Base-by-base conservation (phyloP, 2,113 vertebrate genomes). In the Anguilla japonica region DNA sequence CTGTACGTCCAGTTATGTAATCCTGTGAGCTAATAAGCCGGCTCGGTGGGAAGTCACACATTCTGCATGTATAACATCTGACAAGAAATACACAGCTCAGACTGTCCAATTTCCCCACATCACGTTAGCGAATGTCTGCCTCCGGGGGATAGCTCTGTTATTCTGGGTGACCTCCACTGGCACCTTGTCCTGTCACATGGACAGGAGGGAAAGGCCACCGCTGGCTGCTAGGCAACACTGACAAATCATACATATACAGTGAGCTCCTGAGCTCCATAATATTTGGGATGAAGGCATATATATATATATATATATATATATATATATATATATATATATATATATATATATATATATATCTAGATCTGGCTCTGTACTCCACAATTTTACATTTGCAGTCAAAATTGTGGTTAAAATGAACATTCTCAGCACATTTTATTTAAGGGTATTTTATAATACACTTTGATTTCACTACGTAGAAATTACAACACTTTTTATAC, bases 101-200 rank as follows among this genome's bases (percentile, higher is more conserved):
- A 40, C 56, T 60, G 56, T 40, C 50, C 56, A 83, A 83, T 83
- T 83, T 83, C 81, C 50, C 83, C n/a, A 63, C 53, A 60, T 57
- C 57, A 84, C 83, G 26, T 71, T 57, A 41, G 63, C 20, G 39
- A 71, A 8, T 75, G 16, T 7, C 14, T n/a, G 41, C 22, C 82
- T 63, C 53, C 22, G 20, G 39, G 83, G 41, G 83, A 41, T 16
- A n/a, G 16, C 40, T 67, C 57, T 43, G 41, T 84, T 57, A 39
- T 63, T 60, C 82, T 67, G 60, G 83, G 40, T 84, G 41, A 84
- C 83, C 83, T 84, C 41, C 20, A 75, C 41, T n/a, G 83, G 83
- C 63, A 14, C 18, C 22, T 84, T 75, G 39, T 41, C 14, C 39
- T 71, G 26, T 57, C 57, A 11, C 22, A 34, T 43, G 83, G 57